Percentiles rank a stretch among this genome's conserved stretches.
phyloP scores from a whole-genome alignment of 2,888 invertebrate species.

The Meghimatium bilineatum region DNA sequence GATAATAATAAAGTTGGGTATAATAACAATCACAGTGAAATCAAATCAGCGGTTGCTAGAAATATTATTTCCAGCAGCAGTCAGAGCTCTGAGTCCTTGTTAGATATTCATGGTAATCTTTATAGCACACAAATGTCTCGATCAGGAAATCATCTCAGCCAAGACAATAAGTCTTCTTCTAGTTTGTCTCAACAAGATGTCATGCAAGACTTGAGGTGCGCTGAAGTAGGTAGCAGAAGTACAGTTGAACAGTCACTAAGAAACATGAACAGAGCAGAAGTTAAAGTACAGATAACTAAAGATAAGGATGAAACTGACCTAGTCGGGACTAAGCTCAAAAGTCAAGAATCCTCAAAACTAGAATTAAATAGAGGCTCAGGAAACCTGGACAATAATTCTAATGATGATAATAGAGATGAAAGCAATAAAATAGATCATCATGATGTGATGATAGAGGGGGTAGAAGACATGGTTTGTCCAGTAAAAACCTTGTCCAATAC shows the following conservation, averaged over 20 bases:
- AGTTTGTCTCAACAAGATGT: not conserved
- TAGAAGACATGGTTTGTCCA: not conserved
- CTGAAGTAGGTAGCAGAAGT: not conserved
- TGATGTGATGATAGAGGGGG: not conserved
- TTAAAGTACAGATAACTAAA: not conserved
- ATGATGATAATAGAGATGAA: not conserved
- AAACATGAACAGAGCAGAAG: not conserved
- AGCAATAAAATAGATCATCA: not conserved
- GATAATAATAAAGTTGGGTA: not conserved
- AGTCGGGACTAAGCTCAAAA: not conserved
- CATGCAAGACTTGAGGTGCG: not conserved
- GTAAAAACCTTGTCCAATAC: not conserved
- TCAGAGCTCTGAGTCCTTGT: conserved; percentile 57
- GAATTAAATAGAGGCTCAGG: too few relatives aligned
- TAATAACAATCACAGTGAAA: not conserved
- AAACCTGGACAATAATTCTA: too few relatives aligned
- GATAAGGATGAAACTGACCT: not conserved
- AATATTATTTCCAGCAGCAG: conserved; percentile 40
- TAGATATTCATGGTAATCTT: conserved; percentile 59
- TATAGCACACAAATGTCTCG: conserved; percentile 58
- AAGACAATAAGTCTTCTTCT: not conserved
- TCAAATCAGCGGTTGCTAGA: not conserved
- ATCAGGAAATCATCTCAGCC: not conserved
- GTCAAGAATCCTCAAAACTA: not conserved
- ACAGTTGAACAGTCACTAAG: not conserved